Evolutionary conservation across 2,888 invertebrate genomes (phyloP).

Genomic region (Geotrupes spiniger): DNA sequence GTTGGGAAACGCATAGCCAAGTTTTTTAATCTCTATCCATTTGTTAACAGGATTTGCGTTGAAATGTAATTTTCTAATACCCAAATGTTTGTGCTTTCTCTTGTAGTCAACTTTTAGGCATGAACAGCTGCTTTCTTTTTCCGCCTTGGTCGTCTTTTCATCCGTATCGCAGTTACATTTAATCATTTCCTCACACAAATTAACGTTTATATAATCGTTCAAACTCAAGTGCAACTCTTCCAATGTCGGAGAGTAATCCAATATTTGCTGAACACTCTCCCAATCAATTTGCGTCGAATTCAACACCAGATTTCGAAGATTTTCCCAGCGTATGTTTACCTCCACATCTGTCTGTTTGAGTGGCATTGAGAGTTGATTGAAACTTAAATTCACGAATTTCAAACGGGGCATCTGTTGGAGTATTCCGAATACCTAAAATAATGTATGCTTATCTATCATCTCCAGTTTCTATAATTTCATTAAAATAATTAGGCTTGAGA

Average conservation of each 20-base stretch:
- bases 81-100: constrained; percentile 54
- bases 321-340: constrained; percentile 53
- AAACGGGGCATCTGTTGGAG: constrained; percentile 84
- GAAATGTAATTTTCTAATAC: constrained; percentile 78
- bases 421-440: constrained; percentile 77
- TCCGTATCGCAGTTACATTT: constrained; percentile 43
- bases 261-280: constrained; percentile 74
- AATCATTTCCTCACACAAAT: constrained; percentile 55
- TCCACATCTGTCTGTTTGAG: constrained; percentile 52
- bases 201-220: constrained; percentile 80
- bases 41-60: constrained; percentile 82
- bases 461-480: no score
- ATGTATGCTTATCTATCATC: no score
- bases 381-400: constrained; percentile 88
- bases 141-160: constrained; percentile 15
- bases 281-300: constrained; percentile 87
- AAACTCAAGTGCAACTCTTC: constrained; percentile 91
- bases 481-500: neutral
- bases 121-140: constrained; percentile 30
- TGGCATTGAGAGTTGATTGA: constrained; percentile 77
- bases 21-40: constrained; percentile 80
- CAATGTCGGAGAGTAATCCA: constrained; percentile 73
- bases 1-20: constrained; percentile 83
- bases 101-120: constrained; percentile 36
- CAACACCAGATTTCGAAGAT: constrained; percentile 74